phyloP scores from a whole-genome alignment of 2,888 invertebrate genomes.

The Podabrus alpinus region DNA sequence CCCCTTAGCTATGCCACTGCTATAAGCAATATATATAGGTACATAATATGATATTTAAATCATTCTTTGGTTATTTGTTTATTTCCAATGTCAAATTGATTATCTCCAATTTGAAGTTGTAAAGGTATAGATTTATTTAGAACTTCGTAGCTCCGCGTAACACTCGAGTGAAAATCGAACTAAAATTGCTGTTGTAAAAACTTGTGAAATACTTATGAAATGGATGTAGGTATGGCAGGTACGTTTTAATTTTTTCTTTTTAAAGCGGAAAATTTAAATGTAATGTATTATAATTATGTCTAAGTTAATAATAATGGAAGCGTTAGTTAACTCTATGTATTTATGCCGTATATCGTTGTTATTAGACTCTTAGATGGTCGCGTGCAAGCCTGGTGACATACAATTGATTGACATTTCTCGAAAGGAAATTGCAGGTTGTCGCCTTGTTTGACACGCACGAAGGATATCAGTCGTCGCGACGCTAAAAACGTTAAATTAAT shows the following conservation, averaged over 20 bases:
- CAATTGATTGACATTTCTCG: slow-evolving; percentile 50
- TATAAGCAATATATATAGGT: no score
- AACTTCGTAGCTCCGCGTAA: no score
- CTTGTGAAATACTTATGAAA: no score
- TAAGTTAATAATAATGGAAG: not conserved
- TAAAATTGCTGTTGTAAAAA: no score
- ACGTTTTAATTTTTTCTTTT: not conserved
- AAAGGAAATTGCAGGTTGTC: slow-evolving; percentile 51
- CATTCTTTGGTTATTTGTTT: no score
- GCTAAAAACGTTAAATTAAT: slow-evolving; percentile 29
- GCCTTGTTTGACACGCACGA: slow-evolving; percentile 40
- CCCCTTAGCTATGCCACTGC: no score
- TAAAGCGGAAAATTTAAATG: not conserved
- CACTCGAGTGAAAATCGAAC: no score
- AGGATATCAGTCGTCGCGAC: slow-evolving; percentile 31
- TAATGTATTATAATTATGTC: not conserved
- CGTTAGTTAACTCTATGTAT: slow-evolving; percentile 15
- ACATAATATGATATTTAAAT: no score
- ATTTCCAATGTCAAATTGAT: no score
- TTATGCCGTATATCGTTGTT: slow-evolving; percentile 12
- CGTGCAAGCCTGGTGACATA: slow-evolving; percentile 50
- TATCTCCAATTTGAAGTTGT: no score
- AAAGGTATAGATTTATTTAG: no score
- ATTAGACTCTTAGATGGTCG: slow-evolving; percentile 30
- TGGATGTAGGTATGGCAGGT: not conserved